Conservation (phyloP, 2,113 vertebrate species). For the Lichenostomus cassidix region DNA sequence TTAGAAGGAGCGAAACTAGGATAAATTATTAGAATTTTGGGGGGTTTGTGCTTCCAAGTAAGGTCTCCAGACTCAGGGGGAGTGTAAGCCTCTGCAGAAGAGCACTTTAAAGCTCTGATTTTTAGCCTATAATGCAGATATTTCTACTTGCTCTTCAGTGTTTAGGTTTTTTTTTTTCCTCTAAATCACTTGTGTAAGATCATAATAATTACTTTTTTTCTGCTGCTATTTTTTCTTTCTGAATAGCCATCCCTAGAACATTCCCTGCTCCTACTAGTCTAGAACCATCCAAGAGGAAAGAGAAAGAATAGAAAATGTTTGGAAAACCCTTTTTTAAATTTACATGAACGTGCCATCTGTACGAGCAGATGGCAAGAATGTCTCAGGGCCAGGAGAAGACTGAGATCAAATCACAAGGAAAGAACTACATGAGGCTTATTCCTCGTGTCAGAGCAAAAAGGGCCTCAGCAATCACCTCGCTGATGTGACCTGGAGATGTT, state of each 20-base stretch:
- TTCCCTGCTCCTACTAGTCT: background rate
- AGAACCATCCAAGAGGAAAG: background rate
- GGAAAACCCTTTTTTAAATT: constrained; percentile 36
- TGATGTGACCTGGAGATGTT: background rate
- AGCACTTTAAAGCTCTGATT: background rate
- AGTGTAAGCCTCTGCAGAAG: background rate
- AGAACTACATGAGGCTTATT: background rate
- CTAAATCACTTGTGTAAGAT: background rate
- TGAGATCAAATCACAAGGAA: constrained; percentile 4
- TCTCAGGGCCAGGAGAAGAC: constrained; percentile 27
- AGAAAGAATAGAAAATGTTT: background rate
- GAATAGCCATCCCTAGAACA: background rate
- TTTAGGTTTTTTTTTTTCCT: background rate
- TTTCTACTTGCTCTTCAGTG: background rate
- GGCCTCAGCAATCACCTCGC: background rate
- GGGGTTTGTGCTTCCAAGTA: background rate
- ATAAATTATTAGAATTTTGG: background rate
- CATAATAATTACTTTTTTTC: too few species aligned
- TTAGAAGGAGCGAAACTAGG: background rate
- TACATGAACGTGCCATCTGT: constrained; percentile 54
- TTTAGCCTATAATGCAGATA: background rate
- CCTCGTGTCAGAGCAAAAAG: background rate
- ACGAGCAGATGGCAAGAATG: constrained; percentile 65
- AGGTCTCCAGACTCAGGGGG: background rate
- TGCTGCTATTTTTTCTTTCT: background rate